Percentiles rank a stretch among this genome's conserved stretches.
These are phyloP conservation scores for Drosophila azteca DNA, from an alignment of 1,140 invertebrate species.

Conservation along the genomic window DNA sequence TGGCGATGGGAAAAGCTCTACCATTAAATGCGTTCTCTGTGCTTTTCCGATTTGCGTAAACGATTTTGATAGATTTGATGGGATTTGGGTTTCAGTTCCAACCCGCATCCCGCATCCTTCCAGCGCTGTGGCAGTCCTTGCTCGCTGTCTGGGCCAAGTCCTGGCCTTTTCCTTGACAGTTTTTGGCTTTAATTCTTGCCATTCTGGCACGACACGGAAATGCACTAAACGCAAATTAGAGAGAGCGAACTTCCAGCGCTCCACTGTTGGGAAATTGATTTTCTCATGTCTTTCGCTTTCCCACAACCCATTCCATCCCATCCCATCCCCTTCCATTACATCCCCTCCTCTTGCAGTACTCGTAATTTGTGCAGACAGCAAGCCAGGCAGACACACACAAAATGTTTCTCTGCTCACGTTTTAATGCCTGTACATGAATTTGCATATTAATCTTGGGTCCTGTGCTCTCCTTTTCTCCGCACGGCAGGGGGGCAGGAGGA, in stretches of 20 bases:
- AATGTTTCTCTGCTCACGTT: slow-evolving; percentile 45
- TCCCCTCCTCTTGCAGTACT: background rate
- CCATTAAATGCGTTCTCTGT: slow-evolving; percentile 36
- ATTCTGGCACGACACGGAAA: slow-evolving; percentile 69
- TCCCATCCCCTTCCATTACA: too few species aligned
- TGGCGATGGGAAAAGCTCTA: slow-evolving; percentile 1
- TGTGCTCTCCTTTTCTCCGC: background rate
- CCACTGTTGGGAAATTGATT: slow-evolving; percentile 63
- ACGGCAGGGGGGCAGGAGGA: too few species aligned
- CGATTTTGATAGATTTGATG: slow-evolving; percentile 81
- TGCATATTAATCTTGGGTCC: slow-evolving; percentile 73
- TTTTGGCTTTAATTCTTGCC: slow-evolving; percentile 60
- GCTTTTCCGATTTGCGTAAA: slow-evolving; percentile 72
- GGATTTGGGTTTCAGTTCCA: slow-evolving; percentile 53
- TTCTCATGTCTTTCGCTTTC: slow-evolving; percentile 30
- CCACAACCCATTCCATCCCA: too few species aligned
- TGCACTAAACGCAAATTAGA: slow-evolving; percentile 76
- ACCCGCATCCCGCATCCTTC: background rate
- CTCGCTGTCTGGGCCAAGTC: slow-evolving; percentile 29
- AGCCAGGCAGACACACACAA: slow-evolving; percentile 19
- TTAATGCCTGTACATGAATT: slow-evolving; percentile 60
- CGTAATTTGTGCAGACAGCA: slow-evolving; percentile 29
- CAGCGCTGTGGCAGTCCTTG: too few species aligned
- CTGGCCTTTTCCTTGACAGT: slow-evolving; percentile 20
- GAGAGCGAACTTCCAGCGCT: slow-evolving; percentile 26